Percentiles rank a stretch among this genome's conserved stretches.
Evolutionary conservation across 2,113 vertebrate genomes (phyloP).

Genomic region (Spea bombifrons): DNA sequence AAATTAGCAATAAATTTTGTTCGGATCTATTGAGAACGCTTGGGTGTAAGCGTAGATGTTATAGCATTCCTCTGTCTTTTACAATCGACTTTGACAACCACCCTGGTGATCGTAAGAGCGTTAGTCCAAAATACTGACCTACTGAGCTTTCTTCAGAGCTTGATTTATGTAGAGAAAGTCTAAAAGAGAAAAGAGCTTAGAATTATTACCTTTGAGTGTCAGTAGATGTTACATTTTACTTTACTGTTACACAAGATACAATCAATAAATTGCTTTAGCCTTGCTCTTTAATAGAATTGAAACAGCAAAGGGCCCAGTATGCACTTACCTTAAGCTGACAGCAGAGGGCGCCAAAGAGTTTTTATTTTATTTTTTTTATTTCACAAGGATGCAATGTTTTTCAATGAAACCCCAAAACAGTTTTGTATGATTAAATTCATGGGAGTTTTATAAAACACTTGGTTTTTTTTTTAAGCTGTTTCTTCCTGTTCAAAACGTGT

Average conservation of each 20-base stretch:
- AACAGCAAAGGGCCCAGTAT: background rate
- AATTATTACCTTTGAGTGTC: background rate
- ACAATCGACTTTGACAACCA: too few species aligned
- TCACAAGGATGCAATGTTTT: too few species aligned
- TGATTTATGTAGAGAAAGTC: slow-evolving; percentile 88
- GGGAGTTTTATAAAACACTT: too few species aligned
- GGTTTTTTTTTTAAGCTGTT: too few species aligned
- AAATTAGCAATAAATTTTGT: too few species aligned
- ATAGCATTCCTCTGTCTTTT: too few species aligned
- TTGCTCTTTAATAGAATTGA: background rate
- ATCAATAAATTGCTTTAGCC: background rate
- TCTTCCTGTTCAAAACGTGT: too few species aligned
- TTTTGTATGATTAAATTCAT: too few species aligned
- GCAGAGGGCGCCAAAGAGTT: slow-evolving; percentile 19
- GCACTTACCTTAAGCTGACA: background rate
- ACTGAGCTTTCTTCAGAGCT: slow-evolving; percentile 89
- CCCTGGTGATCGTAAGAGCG: too few species aligned
- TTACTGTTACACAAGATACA: background rate
- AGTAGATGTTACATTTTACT: background rate
- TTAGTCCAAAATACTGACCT: slow-evolving; percentile 69
- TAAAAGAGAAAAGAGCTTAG: slow-evolving; percentile 60
- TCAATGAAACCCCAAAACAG: too few species aligned
- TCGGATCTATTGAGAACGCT: too few species aligned
- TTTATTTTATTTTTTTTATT: background rate
- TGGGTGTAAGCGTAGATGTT: too few species aligned